Evolutionary conservation across 2,797 vertebrate species (phyloP), one percentile per base, ranked within the genome.

Genomic region (Halcyon chelicuti): DNA sequence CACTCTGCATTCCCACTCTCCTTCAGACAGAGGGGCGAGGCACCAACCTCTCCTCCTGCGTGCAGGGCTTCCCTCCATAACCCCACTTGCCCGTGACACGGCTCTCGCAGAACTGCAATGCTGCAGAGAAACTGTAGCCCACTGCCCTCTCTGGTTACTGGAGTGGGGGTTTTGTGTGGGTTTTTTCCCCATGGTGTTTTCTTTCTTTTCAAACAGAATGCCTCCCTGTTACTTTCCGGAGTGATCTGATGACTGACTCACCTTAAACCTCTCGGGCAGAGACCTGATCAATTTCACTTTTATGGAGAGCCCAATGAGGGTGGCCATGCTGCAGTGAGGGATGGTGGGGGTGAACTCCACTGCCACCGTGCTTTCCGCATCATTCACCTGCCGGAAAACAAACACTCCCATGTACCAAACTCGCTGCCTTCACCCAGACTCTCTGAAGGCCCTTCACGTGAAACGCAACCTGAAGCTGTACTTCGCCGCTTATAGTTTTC

Each of bases 311-410:
- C 99, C 99, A 5, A 99, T 99, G 55, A 99, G 97, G 0, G 99
- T 99, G 4, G 99, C 99, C 99, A 99, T 99, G 97, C 99, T 99
- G 97, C 99, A 99, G 98, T 99, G 99, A 1, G 99, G 99, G 74
- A 99, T 99, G 28, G 99, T 99, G 89, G 99, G 99, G 0, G 99
- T 99, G 97, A 99, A 99, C 96, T 99, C 98, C 29, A 99, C 97
- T 0, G 96, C 97, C 57, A 99, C 99, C 0, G 97, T 97, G 95
- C 97, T 99, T 52, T 98, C 98, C 0, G 95, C 91, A 39, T 99
- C 98, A 37, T 97, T 97, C 58, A 99, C 99, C 99, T 99, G 96
- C 25, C 19, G 49, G 5, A 29, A 66, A 61, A n/a, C 52, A 68
- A 44, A 81, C 39, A 16, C 5, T 13, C 1, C 20, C 20, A 5